phyloP scores from a whole-genome alignment of 2,888 invertebrate genomes.

The Drosophila kambysellisi region DNA sequence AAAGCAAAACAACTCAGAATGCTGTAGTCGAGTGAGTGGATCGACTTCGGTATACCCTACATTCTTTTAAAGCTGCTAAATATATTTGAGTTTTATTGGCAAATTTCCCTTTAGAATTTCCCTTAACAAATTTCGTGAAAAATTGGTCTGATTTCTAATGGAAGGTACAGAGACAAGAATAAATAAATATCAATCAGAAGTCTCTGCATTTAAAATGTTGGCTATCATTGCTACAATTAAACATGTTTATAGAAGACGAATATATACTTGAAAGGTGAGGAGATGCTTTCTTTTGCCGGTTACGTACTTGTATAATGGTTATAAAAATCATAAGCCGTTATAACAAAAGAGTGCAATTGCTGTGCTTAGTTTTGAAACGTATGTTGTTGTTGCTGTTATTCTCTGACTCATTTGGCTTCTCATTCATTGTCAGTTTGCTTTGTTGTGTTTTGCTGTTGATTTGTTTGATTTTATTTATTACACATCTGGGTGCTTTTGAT shows the following conservation, averaged over 20 bases:
- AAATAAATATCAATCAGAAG: background rate
- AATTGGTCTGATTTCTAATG: background rate
- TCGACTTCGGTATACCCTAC: background rate
- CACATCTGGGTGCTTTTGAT: conserved; percentile 63
- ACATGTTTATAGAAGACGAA: too few species aligned
- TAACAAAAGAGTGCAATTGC: conserved; percentile 14
- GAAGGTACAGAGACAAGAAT: background rate
- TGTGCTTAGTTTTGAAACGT: conserved; percentile 22
- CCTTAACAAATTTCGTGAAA: too few species aligned
- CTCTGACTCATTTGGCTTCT: conserved; percentile 59
- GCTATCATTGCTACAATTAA: background rate
- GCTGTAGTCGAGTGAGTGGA: background rate
- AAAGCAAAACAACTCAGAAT: background rate
- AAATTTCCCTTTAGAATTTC: background rate
- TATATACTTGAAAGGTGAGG: background rate
- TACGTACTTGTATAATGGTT: background rate
- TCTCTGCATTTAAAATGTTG: background rate
- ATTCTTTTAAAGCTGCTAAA: background rate
- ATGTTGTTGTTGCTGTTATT: conserved; percentile 30
- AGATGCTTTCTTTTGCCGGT: background rate
- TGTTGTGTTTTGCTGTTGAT: conserved; percentile 28
- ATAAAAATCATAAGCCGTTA: background rate
- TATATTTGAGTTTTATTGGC: background rate
- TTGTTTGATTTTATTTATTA: conserved; percentile 65
- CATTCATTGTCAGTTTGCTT: conserved; percentile 49